phyloP scores from a whole-genome alignment of 2,888 invertebrate species.

The Acrocera orbiculus region DNA sequence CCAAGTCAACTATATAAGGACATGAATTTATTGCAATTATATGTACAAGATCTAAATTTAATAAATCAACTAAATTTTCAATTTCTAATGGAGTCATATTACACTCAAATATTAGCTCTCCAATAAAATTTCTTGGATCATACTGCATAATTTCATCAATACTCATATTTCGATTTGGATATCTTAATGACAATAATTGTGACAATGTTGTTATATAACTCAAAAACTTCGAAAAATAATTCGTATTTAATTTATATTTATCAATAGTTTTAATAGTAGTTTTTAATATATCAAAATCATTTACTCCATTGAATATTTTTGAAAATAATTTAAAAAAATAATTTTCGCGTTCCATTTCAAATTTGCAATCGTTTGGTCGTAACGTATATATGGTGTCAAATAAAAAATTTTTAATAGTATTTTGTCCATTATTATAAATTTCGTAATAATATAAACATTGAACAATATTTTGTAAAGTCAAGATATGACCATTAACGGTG shows the following conservation, averaged over 20 bases:
- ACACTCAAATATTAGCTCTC: constrained; percentile 48
- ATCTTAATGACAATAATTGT: too few species aligned
- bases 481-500: too few species aligned
- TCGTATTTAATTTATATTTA: constrained; percentile 23
- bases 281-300: constrained; percentile 21
- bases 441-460: constrained; percentile 7
- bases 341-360: constrained; percentile 20
- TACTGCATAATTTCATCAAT: constrained; percentile 21
- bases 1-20: constrained; percentile 25
- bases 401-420: not conserved
- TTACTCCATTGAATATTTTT: constrained; percentile 16
- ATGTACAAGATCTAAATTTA: constrained; percentile 57
- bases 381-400: constrained; percentile 15
- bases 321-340: constrained; percentile 19
- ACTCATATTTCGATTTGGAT: constrained; percentile 17
- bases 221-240: constrained; percentile 25
- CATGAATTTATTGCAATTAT: constrained; percentile 56
- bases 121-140: constrained; percentile 41
- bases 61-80: constrained; percentile 46
- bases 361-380: constrained; percentile 17
- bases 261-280: constrained; percentile 19
- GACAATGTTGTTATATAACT: too few species aligned
- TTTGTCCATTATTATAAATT: not conserved
- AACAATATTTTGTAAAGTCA: constrained; percentile 9
- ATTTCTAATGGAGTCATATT: constrained; percentile 48